These are phyloP conservation scores for Rynchops niger DNA, from an alignment of 2,113 vertebrate genomes.

Conservation along the genomic window DNA sequence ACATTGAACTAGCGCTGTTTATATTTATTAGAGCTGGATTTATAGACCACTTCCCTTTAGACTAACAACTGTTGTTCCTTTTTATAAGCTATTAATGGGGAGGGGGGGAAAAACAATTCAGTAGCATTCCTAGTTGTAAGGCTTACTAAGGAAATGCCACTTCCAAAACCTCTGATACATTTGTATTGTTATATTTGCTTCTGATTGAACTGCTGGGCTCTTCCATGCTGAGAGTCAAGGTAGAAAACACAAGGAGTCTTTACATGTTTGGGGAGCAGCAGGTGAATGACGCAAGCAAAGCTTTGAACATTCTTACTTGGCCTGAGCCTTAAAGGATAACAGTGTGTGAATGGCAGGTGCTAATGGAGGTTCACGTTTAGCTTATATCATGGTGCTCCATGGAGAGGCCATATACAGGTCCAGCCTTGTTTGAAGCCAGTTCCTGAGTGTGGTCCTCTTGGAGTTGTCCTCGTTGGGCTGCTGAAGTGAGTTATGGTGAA, in stretches of 20 bases:
- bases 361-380: neutral
- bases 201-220: neutral
- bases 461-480: neutral
- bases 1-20: conserved; percentile 44
- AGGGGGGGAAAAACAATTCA: neutral
- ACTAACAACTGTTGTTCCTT: conserved; percentile 31
- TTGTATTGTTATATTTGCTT: neutral
- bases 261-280: neutral
- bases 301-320: neutral
- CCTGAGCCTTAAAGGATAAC: neutral
- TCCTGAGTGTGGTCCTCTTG: neutral
- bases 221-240: neutral
- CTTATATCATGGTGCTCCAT: neutral
- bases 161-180: neutral
- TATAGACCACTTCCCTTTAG: conserved; percentile 51
- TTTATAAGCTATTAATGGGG: conserved; percentile 37
- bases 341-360: neutral
- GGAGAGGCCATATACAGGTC: neutral
- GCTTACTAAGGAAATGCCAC: neutral
- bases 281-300: neutral
- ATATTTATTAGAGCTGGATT: conserved; percentile 61
- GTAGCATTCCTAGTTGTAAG: neutral
- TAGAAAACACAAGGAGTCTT: neutral
- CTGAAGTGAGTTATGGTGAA: neutral
- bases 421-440: neutral